A percentile compares a stretch with the other conserved stretches of the same genome.
phyloP scores from a whole-genome alignment of 2,797 vertebrate genomes.

The Hipposideros larvatus region DNA sequence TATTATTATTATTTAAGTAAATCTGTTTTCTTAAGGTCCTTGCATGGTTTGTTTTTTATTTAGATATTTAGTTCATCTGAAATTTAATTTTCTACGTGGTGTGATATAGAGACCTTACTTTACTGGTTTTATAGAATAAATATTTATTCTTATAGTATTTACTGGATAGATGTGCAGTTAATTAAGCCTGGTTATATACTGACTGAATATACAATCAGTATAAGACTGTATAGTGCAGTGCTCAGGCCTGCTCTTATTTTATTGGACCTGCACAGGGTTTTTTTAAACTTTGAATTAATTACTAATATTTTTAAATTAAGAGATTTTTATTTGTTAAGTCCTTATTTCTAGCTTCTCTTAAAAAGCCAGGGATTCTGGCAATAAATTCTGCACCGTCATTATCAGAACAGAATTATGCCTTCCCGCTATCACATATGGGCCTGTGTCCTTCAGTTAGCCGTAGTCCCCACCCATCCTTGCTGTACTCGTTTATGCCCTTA shows the following conservation, averaged over 20 bases:
- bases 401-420: not conserved
- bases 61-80: conserved; percentile 3
- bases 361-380: conserved; percentile 11
- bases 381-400: not conserved
- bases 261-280: not conserved
- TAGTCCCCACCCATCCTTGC: not conserved
- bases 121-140: conserved; percentile 17
- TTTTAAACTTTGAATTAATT: conserved; percentile 46
- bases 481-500: not conserved
- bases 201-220: not conserved
- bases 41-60: conserved; percentile 13
- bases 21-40: conserved; percentile 7
- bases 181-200: conserved; percentile 26
- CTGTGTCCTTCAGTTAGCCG: not conserved
- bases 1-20: conserved; percentile 18
- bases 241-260: not conserved
- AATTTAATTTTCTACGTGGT: conserved; percentile 56
- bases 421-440: not conserved
- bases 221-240: too few species aligned
- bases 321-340: conserved; percentile 8
- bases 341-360: conserved; percentile 27
- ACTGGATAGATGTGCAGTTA: not conserved
- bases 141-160: not conserved
- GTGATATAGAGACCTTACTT: not conserved
- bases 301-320: not conserved